Base-by-base conservation (phyloP, 2,113 vertebrate species). In the Grus americana region DNA sequence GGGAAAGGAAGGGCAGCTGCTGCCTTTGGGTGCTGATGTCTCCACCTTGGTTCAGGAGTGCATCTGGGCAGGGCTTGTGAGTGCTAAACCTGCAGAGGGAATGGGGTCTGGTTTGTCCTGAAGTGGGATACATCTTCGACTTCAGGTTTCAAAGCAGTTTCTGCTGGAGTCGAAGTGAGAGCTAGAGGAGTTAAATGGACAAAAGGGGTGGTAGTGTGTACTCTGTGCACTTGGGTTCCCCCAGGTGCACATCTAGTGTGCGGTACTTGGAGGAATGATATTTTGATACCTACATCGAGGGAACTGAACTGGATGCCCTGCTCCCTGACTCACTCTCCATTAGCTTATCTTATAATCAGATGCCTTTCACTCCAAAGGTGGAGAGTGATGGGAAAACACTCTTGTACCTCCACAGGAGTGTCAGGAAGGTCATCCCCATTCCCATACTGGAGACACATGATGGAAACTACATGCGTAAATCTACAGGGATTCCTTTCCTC, bases 141-240 rank as follows among this genome's bases (percentile, higher is more conserved):
- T 72, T 36, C 23, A 59, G 49, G 14, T 42, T 90, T 90, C 54
- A 54, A 61, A 58, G 16, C 21, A 36, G 11, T 26, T 92, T 65
- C 40, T 82, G 6, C 30, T 70, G 40, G 34, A 44, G 12, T 46
- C 4, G 2, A 61, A 86, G 29, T 2, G 15, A 55, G 24, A 86
- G 3, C 19, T 63, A 58, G 58, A 80, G 55, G 32, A 74, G 3
- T 49, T 66, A 62, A 68, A 42, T 7, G 18, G 42, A 21, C 19
- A 54, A n/a, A 90, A 79, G 10, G 1, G 4, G 10, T 34, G 7
- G 32, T n/a, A 23, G 8, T 9, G 10, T 12, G 3, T 34, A 16
- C 17, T 47, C n/a, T 2, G 1, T 38, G 10, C 12, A 6, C 8
- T 20, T 30, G 1, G 2, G 15, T 68, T 4, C 5, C 3, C 8